A percentile compares a stretch with the other conserved stretches of the same genome.
Evolutionary conservation across 2,888 invertebrate species (phyloP).

Genomic region (Synergus laeviventris): DNA sequence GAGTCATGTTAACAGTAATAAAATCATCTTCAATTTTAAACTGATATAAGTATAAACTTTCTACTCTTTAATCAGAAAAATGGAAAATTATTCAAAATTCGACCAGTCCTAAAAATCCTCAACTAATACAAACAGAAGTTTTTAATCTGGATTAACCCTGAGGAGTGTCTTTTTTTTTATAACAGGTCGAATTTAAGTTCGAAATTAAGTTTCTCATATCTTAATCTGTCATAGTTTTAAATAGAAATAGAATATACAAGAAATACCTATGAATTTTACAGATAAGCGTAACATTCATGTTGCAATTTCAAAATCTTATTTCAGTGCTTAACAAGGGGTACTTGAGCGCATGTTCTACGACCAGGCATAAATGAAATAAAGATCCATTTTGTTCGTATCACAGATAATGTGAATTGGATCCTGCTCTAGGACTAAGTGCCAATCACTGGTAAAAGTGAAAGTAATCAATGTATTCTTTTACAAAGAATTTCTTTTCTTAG

Average conservation of each 20-base stretch:
- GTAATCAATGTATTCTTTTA: no score
- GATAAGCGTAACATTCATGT: not conserved
- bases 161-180: not conserved
- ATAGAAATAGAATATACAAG: not conserved
- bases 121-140: not conserved
- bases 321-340: not conserved
- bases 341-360: not conserved
- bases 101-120: not conserved
- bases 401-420: not conserved
- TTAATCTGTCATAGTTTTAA: not conserved
- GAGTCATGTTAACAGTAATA: not conserved
- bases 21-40: not conserved
- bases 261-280: not conserved
- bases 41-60: not conserved
- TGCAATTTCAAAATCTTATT: not conserved
- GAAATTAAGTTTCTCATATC: not conserved
- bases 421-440: not conserved
- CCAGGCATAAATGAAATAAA: not conserved
- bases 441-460: no score
- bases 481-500: not conserved
- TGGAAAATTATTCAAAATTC: not conserved
- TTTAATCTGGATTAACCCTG: not conserved
- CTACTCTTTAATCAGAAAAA: not conserved
- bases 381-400: not conserved
- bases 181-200: not conserved